Evolutionary conservation across 2,797 vertebrate species (phyloP), one percentile per base, ranked within the genome.

Genomic region (Denticeps clupeoides): DNA sequence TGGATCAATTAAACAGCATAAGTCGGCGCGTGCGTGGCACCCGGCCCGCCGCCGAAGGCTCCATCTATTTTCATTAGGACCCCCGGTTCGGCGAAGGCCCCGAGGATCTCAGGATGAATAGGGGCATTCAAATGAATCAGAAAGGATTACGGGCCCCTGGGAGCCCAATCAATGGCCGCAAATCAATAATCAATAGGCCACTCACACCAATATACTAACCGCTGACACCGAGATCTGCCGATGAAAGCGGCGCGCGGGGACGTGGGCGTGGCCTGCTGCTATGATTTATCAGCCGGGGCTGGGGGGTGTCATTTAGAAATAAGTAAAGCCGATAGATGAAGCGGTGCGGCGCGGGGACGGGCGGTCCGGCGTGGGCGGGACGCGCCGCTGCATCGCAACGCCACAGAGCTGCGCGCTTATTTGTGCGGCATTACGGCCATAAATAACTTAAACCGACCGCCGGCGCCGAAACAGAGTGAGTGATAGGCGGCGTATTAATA

Each of bases 101-200:
- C 79, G 65, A 81, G 79, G 79, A 82, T 82, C 72, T 79, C 69
- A 83, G 82, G 80, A 84, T 83, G 74, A 83, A 85, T 83, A 83
- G 81, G 80, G 81, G 80, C 80, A 86, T 86, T 86, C 81, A 85
- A 82, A 85, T 84, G 80, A 83, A 83, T 85, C 81, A 84, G 75
- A 86, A 84, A 79, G 82, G 80, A 86, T 86, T 83, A 85, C 78
- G 67, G 70, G 77, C 81, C 64, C 72, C 73, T 65, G 75, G 77
- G 82, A 73, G 56, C 72, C 60, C 69, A 66, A 80, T 86, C 82
- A 70, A 86, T 84, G 66, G 51, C 67, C 54, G 65, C 75, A 86
- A 85, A 86, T 84, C 84, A 85, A 86, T 86, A 83, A 85, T 86
- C 84, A 86, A 86, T 85, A 86, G 84, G 83, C 83, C 84, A 82